Evolutionary conservation across 2,888 invertebrate species (phyloP).

Genomic region (Allolobophora icterica): DNA sequence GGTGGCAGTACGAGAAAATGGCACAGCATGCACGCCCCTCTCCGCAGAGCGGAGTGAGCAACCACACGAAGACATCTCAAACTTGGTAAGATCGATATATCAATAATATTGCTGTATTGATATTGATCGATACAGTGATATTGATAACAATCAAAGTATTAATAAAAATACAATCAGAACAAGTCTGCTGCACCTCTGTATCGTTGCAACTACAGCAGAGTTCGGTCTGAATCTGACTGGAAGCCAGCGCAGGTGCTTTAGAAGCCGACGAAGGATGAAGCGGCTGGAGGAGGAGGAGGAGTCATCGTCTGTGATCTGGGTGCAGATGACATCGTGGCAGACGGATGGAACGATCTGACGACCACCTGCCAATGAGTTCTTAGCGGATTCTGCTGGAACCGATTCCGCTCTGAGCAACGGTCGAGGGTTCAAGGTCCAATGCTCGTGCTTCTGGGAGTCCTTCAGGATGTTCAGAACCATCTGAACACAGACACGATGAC

Average conservation of each 20-base stretch:
- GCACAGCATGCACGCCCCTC: no score
- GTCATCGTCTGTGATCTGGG: not conserved
- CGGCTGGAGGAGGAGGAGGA: not conserved
- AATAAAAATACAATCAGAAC: not conserved
- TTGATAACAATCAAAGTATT: no score
- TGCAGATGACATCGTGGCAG: not conserved
- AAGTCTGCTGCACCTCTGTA: not conserved
- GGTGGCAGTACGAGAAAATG: no score
- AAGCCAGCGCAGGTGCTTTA: not conserved
- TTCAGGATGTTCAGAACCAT: conserved; percentile 21
- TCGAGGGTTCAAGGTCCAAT: not conserved
- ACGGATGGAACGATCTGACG: not conserved
- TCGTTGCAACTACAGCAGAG: not conserved
- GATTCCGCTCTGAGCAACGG: not conserved
- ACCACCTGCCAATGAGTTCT: not conserved
- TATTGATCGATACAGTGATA: no score
- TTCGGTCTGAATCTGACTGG: not conserved
- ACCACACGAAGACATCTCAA: no score
- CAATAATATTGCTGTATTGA: no score
- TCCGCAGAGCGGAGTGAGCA: no score
- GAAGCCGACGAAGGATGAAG: not conserved
- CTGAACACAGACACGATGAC: not conserved
- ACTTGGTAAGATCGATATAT: no score
- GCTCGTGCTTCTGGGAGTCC: not conserved
- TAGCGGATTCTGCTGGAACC: not conserved